Base-by-base conservation (phyloP, 2,797 vertebrate species). In the Miichthys miiuy region DNA sequence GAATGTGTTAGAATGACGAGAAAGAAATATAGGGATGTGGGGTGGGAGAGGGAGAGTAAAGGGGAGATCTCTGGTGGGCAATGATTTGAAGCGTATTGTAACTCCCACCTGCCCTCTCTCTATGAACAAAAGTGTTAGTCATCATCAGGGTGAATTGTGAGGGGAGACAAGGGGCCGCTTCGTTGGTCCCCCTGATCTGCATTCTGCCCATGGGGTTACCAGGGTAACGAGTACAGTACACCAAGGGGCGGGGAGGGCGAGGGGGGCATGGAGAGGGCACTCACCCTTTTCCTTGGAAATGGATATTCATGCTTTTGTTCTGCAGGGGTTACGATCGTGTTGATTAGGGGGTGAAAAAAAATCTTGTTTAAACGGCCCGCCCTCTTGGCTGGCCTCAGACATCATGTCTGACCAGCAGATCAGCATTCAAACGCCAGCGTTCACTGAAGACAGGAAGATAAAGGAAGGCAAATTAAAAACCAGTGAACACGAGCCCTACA, bases 21-120 rank as follows among this genome's bases (percentile, higher is more conserved):
- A 82, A 79, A 57, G 58, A 84, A 72, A 81, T 52, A 72, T 27
- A 25, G 44, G 27, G 46, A 38, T 20, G 51, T 75, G 66, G 38
- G 69, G 62, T 63, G 47, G 47, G 42, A 71, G 70, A 73, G 77
- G 73, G 58, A 76, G 77, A 80, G 76, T 64, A 83, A 79, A 78
- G 81, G 77, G 63, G 80, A 75, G 79, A 94, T 91, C 80, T 92
- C 38, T 80, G 82, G 62, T 75, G 85, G 80, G 88, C 77, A 78
- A 89, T 89, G 91, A 92, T 94, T 88, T 87, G 82, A 87, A 88
- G 88, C 81, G 79, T 88, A 91, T 93, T 92, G 93, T 92, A 89
- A 91, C 93, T 94, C 92, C 92, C 94, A 94, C 93, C 94, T 94
- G 91, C 92, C 87, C 93, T 93, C 93, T 93, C 93, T 94, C 89